phyloP scores from a whole-genome alignment of 2,113 vertebrate genomes.

The Xenopus laevis region DNA sequence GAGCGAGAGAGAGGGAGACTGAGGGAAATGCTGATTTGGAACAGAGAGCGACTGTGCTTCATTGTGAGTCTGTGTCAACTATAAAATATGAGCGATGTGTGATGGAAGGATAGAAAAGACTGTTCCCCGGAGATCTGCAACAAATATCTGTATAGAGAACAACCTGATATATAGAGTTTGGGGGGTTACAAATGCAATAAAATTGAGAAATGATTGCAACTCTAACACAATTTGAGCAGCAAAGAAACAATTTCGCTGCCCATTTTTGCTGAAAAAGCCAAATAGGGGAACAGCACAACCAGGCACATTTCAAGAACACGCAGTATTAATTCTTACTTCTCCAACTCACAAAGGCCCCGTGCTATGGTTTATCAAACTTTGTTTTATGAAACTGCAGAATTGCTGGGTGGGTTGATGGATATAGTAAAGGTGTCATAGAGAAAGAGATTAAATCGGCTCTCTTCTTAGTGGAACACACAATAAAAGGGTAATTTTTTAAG shows the following conservation, averaged over 20 bases:
- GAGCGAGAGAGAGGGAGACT: slow-evolving; percentile 1
- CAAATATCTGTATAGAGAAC: slow-evolving; percentile 19
- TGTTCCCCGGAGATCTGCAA: slow-evolving; percentile 4
- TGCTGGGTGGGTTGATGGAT: no score
- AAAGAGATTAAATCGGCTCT: no score
- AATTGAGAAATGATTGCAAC: slow-evolving; percentile 1
- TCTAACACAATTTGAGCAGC: slow-evolving; percentile 13
- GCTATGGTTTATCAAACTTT: no score
- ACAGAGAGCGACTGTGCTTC: slow-evolving; percentile 16
- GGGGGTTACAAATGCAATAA: slow-evolving; percentile 12
- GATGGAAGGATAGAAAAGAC: slow-evolving; percentile 26
- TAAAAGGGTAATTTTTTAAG: no score
- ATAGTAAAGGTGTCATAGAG: no score
- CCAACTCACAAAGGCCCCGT: no score
- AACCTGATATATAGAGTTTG: slow-evolving; percentile 14
- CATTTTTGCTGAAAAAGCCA: neutral
- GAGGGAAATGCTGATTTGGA: slow-evolving; percentile 2
- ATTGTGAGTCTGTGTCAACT: neutral
- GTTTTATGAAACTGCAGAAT: no score
- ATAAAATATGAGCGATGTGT: slow-evolving; percentile 35
- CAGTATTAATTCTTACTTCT: neutral
- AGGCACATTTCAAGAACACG: neutral
- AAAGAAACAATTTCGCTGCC: neutral
- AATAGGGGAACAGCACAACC: neutral
- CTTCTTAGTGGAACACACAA: no score